Conservation (phyloP, 2,113 vertebrate species). For the Neogobius melanostomus region DNA sequence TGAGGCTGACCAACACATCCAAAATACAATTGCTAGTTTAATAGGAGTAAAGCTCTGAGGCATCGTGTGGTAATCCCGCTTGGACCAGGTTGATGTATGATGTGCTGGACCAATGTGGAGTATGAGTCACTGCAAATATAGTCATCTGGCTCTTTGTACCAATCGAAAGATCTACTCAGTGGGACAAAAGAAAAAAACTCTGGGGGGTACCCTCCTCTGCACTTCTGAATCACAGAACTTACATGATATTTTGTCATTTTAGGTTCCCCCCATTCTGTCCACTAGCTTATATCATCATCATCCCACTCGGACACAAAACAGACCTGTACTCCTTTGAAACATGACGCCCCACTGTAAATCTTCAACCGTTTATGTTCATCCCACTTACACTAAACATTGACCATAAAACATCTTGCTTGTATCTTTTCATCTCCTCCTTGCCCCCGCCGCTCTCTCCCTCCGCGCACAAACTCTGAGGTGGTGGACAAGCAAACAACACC, state of each 20-base stretch:
- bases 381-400: conserved; percentile 49
- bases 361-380: conserved; percentile 38
- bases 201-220: conserved; percentile 40
- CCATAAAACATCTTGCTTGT: conserved; percentile 57
- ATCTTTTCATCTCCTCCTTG: conserved; percentile 46
- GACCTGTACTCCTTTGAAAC: conserved; percentile 62
- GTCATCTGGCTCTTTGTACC: conserved; percentile 62
- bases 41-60: neutral
- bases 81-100: conserved; percentile 19
- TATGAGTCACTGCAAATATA: conserved; percentile 47
- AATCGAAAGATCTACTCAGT: conserved; percentile 39
- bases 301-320: conserved; percentile 56
- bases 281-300: conserved; percentile 32
- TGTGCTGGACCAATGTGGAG: conserved; percentile 21
- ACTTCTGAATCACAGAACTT: conserved; percentile 14
- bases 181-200: conserved; percentile 40
- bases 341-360: conserved; percentile 50
- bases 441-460: conserved; percentile 17
- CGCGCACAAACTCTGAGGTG: neutral
- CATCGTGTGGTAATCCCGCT: neutral
- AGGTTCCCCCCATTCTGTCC: conserved; percentile 26
- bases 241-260: neutral
- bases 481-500: conserved; percentile 19
- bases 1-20: neutral
- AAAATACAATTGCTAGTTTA: neutral